Conservation (phyloP, 35 echinoderm and acorn worm genomes). For the Eucidaris tribuloides region DNA sequence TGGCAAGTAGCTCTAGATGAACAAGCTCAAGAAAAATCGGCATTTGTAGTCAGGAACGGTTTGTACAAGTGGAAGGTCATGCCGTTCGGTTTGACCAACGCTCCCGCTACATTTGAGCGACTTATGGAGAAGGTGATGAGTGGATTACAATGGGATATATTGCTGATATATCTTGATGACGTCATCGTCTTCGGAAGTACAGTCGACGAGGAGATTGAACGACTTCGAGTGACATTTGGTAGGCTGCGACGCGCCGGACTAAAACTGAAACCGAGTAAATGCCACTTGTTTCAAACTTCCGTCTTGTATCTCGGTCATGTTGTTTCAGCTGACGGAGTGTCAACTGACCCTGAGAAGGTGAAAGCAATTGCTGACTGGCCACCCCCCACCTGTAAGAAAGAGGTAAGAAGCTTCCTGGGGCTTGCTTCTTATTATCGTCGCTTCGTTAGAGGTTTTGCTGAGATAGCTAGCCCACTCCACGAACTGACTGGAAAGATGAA, state of each 20-base stretch:
- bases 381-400: not conserved
- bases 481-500: conserved; percentile 1
- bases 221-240: conserved; percentile 9
- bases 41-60: not conserved
- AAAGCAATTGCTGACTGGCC: conserved; percentile 41
- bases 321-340: conserved; percentile 2
- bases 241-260: conserved; percentile 14
- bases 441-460: conserved; percentile 35
- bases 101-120: conserved; percentile 38
- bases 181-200: conserved; percentile 33
- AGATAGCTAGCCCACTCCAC: conserved; percentile 43
- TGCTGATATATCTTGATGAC: conserved; percentile 59
- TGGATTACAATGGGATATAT: conserved; percentile 9
- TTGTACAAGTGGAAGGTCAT: conserved; percentile 29
- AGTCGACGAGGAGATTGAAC: conserved; percentile 28
- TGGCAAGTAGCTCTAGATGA: conserved; percentile 10
- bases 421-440: conserved; percentile 42
- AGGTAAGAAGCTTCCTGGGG: conserved; percentile 56
- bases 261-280: not conserved
- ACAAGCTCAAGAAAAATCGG: conserved; percentile 11
- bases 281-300: not conserved
- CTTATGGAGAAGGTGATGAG: conserved; percentile 48
- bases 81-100: conserved; percentile 53
- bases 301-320: conserved; percentile 17
- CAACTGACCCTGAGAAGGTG: conserved; percentile 17